Evolutionary conservation across 2,888 invertebrate genomes (phyloP).

Genomic region (Nomada ruficornis): DNA sequence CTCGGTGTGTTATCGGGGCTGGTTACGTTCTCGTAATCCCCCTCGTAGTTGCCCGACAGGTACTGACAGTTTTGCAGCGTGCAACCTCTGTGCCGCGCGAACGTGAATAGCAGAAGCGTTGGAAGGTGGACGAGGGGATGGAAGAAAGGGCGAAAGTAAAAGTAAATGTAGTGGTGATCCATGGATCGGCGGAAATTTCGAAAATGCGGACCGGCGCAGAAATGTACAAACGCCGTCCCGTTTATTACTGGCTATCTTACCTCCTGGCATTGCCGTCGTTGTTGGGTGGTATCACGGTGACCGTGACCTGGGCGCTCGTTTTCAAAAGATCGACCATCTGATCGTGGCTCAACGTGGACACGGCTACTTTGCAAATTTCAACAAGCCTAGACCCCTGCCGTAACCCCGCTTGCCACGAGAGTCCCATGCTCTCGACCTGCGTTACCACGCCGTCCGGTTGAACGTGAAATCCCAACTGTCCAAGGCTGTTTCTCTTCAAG

Average conservation of each 20-base stretch:
- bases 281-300: slow-evolving; percentile 91
- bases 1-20: slow-evolving; percentile 83
- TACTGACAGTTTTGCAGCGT: slow-evolving; percentile 88
- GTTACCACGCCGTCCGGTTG: slow-evolving; percentile 97
- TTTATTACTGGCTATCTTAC: slow-evolving; percentile 73
- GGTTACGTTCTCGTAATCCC: slow-evolving; percentile 89
- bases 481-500: slow-evolving; percentile 91
- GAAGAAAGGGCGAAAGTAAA: not conserved
- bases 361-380: slow-evolving; percentile 95
- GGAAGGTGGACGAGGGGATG: accelerated
- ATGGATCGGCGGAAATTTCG: not conserved
- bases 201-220: no score
- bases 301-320: slow-evolving; percentile 94
- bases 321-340: slow-evolving; percentile 96
- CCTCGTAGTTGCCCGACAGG: slow-evolving; percentile 87
- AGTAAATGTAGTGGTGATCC: not conserved
- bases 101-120: not conserved
- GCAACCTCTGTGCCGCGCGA: slow-evolving; percentile 86
- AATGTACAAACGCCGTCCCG: no score
- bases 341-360: slow-evolving; percentile 94
- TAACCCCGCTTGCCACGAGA: slow-evolving; percentile 93
- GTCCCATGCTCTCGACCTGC: slow-evolving; percentile 92
- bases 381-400: slow-evolving; percentile 95
- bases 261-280: slow-evolving; percentile 89
- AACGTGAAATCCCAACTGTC: slow-evolving; percentile 95